Evolutionary conservation across 1,140 invertebrate genomes (phyloP).

Genomic region (Lamellibrachia luymesi): DNA sequence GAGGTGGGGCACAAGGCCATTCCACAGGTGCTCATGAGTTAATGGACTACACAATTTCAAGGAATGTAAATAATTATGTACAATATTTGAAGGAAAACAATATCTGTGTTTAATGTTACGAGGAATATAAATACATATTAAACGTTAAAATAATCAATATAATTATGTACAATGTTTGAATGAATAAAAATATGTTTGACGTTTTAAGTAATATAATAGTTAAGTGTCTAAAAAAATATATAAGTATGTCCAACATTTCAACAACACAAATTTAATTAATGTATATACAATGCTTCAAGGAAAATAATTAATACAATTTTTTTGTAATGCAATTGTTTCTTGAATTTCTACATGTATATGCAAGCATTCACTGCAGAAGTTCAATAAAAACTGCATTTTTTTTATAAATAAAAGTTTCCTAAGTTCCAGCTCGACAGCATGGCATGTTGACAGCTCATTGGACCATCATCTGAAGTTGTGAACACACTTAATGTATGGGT

Average conservation of each 20-base stretch:
- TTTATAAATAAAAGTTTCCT: background rate
- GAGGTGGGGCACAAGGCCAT: background rate
- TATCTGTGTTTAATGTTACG: background rate
- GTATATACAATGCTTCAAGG: too few species aligned
- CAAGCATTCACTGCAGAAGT: too few species aligned
- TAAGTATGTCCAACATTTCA: too few species aligned
- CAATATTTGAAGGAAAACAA: background rate
- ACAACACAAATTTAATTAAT: too few species aligned
- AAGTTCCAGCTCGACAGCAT: background rate
- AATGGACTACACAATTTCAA: background rate
- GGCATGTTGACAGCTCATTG: background rate
- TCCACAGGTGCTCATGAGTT: background rate
- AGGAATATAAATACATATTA: background rate
- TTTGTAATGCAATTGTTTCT: background rate
- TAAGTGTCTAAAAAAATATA: too few species aligned
- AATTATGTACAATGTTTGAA: background rate
- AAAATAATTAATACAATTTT: background rate
- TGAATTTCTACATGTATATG: too few species aligned
- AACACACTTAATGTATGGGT: background rate
- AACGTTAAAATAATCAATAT: background rate
- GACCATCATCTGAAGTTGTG: background rate
- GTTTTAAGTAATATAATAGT: too few species aligned
- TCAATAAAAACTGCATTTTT: background rate
- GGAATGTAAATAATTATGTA: background rate
- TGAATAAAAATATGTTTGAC: background rate